A percentile compares a stretch with the other conserved stretches of the same genome.
Evolutionary conservation across 1,140 invertebrate species (phyloP).

Genomic region (Microplitis demolitor): DNA sequence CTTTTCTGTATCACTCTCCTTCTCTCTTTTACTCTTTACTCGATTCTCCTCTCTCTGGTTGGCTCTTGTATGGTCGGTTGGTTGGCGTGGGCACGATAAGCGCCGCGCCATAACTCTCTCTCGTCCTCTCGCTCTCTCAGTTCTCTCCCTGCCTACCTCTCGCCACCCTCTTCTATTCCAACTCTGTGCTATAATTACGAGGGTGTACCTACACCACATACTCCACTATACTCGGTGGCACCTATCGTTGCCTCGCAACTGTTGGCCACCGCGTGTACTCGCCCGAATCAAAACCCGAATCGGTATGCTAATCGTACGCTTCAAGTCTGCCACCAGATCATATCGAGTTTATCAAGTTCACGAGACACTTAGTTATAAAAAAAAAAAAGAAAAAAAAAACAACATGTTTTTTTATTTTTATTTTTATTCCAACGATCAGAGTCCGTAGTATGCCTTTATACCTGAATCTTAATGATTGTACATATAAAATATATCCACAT

Average conservation of each 20-base stretch:
- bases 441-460: not conserved
- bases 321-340: too few relatives aligned
- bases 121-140: slow-evolving; percentile 33
- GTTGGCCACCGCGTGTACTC: slow-evolving; percentile 12
- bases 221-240: not conserved
- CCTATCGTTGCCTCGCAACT: slow-evolving; percentile 29
- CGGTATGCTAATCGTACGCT: not conserved
- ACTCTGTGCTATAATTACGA: slow-evolving; percentile 20
- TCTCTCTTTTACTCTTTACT: not conserved
- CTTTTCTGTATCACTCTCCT: not conserved
- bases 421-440: too few relatives aligned
- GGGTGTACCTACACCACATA: not conserved
- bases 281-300: slow-evolving; percentile 21
- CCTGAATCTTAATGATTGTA: not conserved
- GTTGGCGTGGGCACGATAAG: slow-evolving; percentile 38
- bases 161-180: not conserved
- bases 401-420: too few relatives aligned
- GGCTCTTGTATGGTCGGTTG: not conserved
- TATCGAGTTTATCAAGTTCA: too few relatives aligned
- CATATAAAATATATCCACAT: not conserved
- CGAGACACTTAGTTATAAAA: too few relatives aligned
- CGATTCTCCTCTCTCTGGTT: not conserved
- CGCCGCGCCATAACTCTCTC: slow-evolving; percentile 49
- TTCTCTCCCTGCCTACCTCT: not conserved
- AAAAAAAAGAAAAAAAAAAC: too few relatives aligned